Evolutionary conservation across 2,113 vertebrate species (phyloP).

Genomic region (Phyllostomus hastatus): DNA sequence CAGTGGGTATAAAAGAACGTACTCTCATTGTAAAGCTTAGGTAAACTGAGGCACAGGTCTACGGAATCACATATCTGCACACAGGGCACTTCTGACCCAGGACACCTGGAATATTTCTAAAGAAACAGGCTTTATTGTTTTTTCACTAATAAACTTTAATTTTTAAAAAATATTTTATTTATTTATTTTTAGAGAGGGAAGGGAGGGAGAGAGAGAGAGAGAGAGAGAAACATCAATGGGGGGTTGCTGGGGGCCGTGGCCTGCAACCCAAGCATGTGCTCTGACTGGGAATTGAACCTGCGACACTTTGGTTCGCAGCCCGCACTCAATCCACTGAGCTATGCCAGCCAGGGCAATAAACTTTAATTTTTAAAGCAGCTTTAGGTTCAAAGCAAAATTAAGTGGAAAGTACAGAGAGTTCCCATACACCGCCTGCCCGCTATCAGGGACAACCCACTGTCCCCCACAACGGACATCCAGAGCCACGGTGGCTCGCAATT

Average conservation of each 20-base stretch:
- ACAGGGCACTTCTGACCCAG: background rate
- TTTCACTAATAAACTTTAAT: background rate
- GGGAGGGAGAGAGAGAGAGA: no score
- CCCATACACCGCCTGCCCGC: background rate
- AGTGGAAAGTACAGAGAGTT: background rate
- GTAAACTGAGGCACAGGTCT: background rate
- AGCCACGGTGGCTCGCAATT: background rate
- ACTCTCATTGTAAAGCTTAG: background rate
- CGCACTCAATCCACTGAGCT: no score
- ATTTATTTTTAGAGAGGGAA: no score
- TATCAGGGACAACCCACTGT: background rate
- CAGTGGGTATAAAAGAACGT: background rate
- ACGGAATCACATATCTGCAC: background rate
- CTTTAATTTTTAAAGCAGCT: background rate
- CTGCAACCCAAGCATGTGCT: no score
- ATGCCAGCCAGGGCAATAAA: background rate
- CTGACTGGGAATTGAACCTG: no score
- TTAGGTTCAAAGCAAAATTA: constrained; percentile 4
- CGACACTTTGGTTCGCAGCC: no score
- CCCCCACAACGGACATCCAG: background rate
- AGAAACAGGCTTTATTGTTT: constrained; percentile 15
- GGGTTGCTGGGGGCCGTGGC: no score
- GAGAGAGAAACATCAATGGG: no score
- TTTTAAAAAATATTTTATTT: background rate
- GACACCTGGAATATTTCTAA: background rate